These are phyloP conservation scores for Morone saxatilis DNA, from an alignment of 2,113 vertebrate genomes.

Conservation along the genomic window DNA sequence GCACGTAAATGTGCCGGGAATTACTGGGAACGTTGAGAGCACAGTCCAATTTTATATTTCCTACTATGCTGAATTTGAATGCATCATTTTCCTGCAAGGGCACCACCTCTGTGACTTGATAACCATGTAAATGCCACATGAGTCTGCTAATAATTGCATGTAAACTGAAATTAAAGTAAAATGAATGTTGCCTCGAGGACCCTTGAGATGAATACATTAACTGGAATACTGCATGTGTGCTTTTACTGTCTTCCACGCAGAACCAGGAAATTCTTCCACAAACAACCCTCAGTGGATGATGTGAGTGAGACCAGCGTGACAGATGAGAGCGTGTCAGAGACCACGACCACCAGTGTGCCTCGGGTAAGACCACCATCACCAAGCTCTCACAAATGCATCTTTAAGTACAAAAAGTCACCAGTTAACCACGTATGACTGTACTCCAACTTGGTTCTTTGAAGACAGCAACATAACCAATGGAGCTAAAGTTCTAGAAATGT, in stretches of 20 bases:
- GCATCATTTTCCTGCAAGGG: not conserved
- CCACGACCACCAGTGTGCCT: conserved; percentile 72
- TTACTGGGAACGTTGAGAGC: not conserved
- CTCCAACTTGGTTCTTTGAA: too few relatives aligned
- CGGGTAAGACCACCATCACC: conserved; percentile 79
- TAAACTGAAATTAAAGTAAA: not conserved
- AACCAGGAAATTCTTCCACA: conserved; percentile 71
- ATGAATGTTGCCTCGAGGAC: not conserved
- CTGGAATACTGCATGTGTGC: not conserved
- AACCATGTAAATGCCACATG: not conserved
- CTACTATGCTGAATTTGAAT: not conserved
- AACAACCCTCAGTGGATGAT: conserved; percentile 79
- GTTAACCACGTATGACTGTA: not conserved
- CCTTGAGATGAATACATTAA: not conserved
- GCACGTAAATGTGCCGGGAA: too few relatives aligned
- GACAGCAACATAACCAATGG: not conserved
- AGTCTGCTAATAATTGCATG: not conserved
- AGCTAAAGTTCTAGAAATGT: not conserved
- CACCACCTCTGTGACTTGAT: not conserved
- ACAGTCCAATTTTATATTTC: not conserved
- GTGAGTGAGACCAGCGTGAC: conserved; percentile 74
- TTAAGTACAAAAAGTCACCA: not conserved
- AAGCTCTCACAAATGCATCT: not conserved
- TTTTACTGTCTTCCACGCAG: conserved; percentile 54
- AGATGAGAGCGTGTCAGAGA: conserved; percentile 70